Evolutionary conservation across 2,888 invertebrate species (phyloP).

Genomic region (Scaptomyza parva): DNA sequence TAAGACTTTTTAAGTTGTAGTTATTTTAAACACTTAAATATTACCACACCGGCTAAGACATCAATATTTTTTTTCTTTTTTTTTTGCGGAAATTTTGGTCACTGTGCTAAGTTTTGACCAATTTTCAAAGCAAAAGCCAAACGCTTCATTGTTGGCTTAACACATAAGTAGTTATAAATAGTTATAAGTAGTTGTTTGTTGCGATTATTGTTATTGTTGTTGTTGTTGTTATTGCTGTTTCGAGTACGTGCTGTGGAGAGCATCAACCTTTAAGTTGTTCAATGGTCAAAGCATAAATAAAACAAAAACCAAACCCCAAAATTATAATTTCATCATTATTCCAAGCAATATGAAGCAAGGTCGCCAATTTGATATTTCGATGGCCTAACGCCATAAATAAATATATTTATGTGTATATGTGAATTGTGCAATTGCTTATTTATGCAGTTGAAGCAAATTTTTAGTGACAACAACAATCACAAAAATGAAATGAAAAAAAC

Average conservation of each 20-base stretch:
- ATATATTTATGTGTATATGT: too few relatives aligned
- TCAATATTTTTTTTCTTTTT: too few relatives aligned
- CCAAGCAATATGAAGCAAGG: conserved; percentile 49
- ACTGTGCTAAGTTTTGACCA: conserved; percentile 30
- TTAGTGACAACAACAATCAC: conserved; percentile 53
- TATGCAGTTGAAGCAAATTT: conserved; percentile 52
- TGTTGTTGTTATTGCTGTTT: neutral
- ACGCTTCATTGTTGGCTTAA: conserved; percentile 27
- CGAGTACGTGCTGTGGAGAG: conserved; percentile 49
- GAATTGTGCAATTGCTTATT: conserved; percentile 49
- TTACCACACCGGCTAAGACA: too few relatives aligned
- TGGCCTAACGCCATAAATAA: conserved; percentile 26
- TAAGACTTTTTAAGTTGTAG: too few relatives aligned
- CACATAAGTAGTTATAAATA: conserved; percentile 40
- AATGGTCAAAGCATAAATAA: conserved; percentile 27
- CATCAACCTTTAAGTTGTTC: conserved; percentile 50
- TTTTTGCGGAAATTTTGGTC: neutral
- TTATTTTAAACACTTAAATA: too few relatives aligned
- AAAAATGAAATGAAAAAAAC: too few relatives aligned
- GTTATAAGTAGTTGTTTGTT: conserved; percentile 35
- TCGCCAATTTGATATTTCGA: conserved; percentile 34
- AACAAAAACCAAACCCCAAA: too few relatives aligned
- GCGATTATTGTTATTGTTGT: conserved; percentile 2
- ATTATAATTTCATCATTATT: conserved; percentile 32
- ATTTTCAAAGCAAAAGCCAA: conserved; percentile 14